A percentile compares a stretch with the other conserved stretches of the same genome.
Conservation (phyloP, 2,888 invertebrate genomes). For the Globia sparganii region DNA sequence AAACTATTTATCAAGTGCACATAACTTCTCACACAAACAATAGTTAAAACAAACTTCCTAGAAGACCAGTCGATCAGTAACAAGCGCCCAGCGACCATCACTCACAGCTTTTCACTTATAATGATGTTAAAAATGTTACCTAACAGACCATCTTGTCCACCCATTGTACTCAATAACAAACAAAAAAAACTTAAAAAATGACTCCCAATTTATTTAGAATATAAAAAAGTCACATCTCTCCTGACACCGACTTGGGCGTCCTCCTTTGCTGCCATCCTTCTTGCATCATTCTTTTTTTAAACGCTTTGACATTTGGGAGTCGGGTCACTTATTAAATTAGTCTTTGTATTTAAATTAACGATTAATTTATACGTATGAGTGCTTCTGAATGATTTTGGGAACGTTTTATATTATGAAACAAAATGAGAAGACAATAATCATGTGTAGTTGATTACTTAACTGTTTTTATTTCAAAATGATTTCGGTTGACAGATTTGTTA, state of each 20-base stretch:
- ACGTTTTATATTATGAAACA: constrained; percentile 16
- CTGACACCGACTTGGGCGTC: constrained; percentile 87
- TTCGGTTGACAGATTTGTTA: constrained; percentile 35
- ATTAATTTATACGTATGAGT: constrained; percentile 84
- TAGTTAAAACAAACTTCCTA: constrained; percentile 49
- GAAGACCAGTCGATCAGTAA: constrained; percentile 57
- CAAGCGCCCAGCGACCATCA: constrained; percentile 77
- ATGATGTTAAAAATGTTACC: constrained; percentile 90
- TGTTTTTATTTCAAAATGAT: background rate
- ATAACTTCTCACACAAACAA: constrained; percentile 34
- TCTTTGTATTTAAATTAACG: constrained; percentile 90
- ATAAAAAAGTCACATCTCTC: constrained; percentile 87
- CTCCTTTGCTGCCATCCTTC: constrained; percentile 83
- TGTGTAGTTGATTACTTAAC: background rate
- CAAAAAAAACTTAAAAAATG: constrained; percentile 86
- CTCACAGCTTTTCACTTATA: constrained; percentile 89
- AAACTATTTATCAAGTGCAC: constrained; percentile 24
- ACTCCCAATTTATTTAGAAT: constrained; percentile 89
- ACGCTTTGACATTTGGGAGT: constrained; percentile 87
- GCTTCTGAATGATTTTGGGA: constrained; percentile 71
- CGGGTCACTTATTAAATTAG: constrained; percentile 90
- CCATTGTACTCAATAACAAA: constrained; percentile 88
- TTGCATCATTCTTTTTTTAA: constrained; percentile 83
- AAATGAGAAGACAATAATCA: background rate
- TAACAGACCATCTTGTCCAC: constrained; percentile 89